These are phyloP conservation scores for Nipponia nippon DNA, from an alignment of 2,113 vertebrate species.

Conservation along the genomic window DNA sequence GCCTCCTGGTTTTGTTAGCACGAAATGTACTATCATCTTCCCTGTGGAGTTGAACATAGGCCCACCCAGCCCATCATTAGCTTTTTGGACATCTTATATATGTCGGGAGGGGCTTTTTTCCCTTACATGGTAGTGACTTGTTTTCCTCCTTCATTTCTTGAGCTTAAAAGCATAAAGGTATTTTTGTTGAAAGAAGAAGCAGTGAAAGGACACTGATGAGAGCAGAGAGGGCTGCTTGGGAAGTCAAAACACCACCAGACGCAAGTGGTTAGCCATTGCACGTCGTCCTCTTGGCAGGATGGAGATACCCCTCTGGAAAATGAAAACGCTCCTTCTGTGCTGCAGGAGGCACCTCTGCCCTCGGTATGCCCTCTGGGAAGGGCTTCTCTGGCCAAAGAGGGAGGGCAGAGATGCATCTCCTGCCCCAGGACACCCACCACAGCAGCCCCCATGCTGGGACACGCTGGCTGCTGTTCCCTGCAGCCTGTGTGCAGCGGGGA, in stretches of 20 bases:
- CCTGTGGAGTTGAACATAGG: not conserved
- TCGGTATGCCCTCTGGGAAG: not conserved
- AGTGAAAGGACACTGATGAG: not conserved
- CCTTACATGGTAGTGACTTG: not conserved
- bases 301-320: not conserved
- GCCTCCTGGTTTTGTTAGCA: not conserved
- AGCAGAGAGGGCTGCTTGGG: not conserved
- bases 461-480: not conserved
- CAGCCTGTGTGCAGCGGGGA: accelerated
- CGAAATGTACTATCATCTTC: not conserved
- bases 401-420: not conserved
- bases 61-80: not conserved
- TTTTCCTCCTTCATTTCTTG: not conserved
- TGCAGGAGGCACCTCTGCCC: not conserved
- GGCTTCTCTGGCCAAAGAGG: not conserved
- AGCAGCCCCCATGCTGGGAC: not conserved
- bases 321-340: not conserved
- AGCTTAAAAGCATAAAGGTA: not conserved
- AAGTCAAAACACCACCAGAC: not conserved
- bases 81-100: not conserved
- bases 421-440: not conserved
- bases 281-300: accelerated
- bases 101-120: not conserved
- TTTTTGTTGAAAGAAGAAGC: not conserved
- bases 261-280: not conserved